Evolutionary conservation across 1,140 invertebrate species (phyloP).

Genomic region (Medauroidea extradentata): DNA sequence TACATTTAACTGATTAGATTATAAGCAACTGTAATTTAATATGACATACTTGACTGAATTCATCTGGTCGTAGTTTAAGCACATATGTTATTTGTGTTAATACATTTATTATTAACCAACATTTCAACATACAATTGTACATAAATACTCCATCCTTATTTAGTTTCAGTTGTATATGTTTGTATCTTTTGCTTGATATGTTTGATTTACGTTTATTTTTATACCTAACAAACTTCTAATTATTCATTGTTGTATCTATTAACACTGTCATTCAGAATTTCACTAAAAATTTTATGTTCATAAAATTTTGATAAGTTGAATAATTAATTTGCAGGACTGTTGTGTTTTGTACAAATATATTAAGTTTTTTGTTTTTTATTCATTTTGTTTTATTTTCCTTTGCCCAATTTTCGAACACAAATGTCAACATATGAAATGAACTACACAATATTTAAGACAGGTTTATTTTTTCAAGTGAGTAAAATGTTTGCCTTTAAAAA

Average conservation of each 20-base stretch:
- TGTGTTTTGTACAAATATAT: neutral
- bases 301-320: too few species aligned
- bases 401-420: neutral
- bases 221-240: constrained; percentile 14
- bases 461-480: too few species aligned
- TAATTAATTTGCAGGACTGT: neutral
- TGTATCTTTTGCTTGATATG: neutral
- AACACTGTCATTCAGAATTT: too few species aligned
- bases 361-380: neutral
- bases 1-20: too few species aligned
- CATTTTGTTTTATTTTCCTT: neutral
- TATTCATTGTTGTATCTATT: constrained; percentile 8
- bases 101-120: neutral
- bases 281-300: too few species aligned
- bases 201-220: neutral
- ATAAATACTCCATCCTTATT: too few species aligned
- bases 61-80: neutral
- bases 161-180: too few species aligned
- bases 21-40: too few species aligned
- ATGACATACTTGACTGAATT: neutral
- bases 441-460: too few species aligned
- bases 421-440: too few species aligned
- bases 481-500: too few species aligned
- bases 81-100: neutral
- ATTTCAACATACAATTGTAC: too few species aligned